Base-by-base conservation (phyloP, 2,888 invertebrate genomes). In the Eilema depressum region DNA sequence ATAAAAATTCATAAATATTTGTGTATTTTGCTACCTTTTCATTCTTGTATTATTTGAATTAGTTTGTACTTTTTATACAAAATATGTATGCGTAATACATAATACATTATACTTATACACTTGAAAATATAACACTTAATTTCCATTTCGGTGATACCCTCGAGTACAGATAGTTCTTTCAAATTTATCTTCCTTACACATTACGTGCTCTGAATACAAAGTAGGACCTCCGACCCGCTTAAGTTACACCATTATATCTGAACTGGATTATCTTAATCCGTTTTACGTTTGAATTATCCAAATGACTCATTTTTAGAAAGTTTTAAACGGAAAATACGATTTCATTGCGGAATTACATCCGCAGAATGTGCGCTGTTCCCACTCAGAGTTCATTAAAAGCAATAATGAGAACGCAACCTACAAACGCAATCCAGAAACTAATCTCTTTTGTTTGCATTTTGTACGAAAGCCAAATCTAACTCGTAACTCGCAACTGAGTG, bases 391-490 rank as follows among this genome's bases (percentile, higher is more conserved):
- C 89, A 90, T 89, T 88, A 88, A 86, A 86, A 85, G 87, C 85
- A 85, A 86, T 89, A 88, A 86, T 83, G 83, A 81, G 76, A 70
- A 81, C 80, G 81, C 80, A 80, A 84, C 83, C 86, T 83, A 85
- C 82, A 82, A 86, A 85, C 83, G 87, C 89, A 87, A 91, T 89
- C 84, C 88, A 83, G 86, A 87, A 90, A 89, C 89, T 90, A 92
- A 91, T 90, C 90, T 88, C 89, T 89, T 89, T 91, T 89, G 89
- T 90, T 88, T 91, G 89, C 87, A 91, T 92, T 91, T 90, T 91
- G 89, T 86, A 90, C 86, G 85, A 89, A 88, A 85, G 86, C 82
- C 82, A 83, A 82, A 82, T 82, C 79, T 82, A 82, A 83, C 83
- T 83, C 87, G 87, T 88, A 86, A 87, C 87, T 88, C 86, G 87